Conservation (phyloP, 2,797 vertebrate species). For the Graptemys geographica region DNA sequence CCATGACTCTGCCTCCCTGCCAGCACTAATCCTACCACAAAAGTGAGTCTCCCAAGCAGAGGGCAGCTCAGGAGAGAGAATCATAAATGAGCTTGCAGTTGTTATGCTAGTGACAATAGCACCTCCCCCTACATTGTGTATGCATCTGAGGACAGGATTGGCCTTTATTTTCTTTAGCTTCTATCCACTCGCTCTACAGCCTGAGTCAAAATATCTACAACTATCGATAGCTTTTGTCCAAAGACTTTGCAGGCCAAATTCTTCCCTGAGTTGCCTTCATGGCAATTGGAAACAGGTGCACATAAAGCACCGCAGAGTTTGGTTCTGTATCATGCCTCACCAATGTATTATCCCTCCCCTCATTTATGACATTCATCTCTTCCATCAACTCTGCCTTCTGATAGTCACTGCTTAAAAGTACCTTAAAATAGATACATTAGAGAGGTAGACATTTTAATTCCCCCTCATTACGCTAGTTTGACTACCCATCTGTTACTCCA, state of each 20-base stretch:
- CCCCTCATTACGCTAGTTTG: not conserved
- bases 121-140: not conserved
- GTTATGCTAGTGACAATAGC: not conserved
- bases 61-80: not conserved
- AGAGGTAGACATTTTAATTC: not conserved
- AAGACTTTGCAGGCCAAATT: not conserved
- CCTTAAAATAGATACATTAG: not conserved
- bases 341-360: not conserved
- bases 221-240: not conserved
- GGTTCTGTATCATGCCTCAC: not conserved
- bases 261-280: not conserved
- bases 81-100: not conserved
- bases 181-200: not conserved
- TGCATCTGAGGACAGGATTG: not conserved
- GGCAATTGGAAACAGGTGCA: not conserved
- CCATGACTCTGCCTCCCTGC: accelerated
- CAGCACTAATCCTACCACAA: not conserved
- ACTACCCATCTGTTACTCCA: not conserved
- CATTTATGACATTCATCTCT: not conserved
- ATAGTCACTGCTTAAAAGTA: accelerated
- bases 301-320: not conserved
- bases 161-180: not conserved
- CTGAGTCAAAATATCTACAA: not conserved
- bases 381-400: not conserved
- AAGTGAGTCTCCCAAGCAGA: not conserved